Percentiles rank a stretch among this genome's conserved stretches.
These are phyloP conservation scores for Galerucella pusilla DNA, from an alignment of 2,888 invertebrate species.

Conservation along the genomic window DNA sequence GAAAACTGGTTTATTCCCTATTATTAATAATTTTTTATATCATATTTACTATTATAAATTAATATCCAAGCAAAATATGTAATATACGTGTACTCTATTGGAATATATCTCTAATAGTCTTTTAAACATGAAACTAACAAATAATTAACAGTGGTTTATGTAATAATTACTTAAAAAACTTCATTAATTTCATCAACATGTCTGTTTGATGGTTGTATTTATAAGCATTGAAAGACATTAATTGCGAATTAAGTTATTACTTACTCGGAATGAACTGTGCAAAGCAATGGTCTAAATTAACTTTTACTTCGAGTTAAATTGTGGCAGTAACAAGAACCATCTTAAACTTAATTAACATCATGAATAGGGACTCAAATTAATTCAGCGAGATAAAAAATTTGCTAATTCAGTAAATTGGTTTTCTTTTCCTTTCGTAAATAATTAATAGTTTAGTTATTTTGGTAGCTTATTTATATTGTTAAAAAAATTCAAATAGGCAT, in stretches of 20 bases:
- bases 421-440: neutral
- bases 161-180: constrained; percentile 16
- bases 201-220: constrained; percentile 34
- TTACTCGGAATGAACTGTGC: constrained; percentile 23
- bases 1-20: too few species aligned
- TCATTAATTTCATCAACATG: constrained; percentile 26
- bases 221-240: constrained; percentile 36
- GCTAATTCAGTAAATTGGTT: constrained; percentile 11
- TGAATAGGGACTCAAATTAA: constrained; percentile 32
- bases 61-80: too few species aligned
- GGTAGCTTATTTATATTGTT: neutral
- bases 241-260: constrained; percentile 38
- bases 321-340: constrained; percentile 24
- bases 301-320: constrained; percentile 23
- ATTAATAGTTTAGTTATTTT: neutral
- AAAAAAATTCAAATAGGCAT: too few species aligned
- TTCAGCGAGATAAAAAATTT: constrained; percentile 24
- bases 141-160: neutral
- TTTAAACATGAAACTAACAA: neutral
- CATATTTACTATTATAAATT: too few species aligned
- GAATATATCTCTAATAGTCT: neutral
- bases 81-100: too few species aligned
- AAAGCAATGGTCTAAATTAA: constrained; percentile 29
- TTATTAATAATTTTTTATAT: too few species aligned
- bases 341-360: constrained; percentile 24